Percentiles rank a stretch among this genome's conserved stretches.
Conservation (phyloP, 1,140 invertebrate species). For the Phymastichus coffea region DNA sequence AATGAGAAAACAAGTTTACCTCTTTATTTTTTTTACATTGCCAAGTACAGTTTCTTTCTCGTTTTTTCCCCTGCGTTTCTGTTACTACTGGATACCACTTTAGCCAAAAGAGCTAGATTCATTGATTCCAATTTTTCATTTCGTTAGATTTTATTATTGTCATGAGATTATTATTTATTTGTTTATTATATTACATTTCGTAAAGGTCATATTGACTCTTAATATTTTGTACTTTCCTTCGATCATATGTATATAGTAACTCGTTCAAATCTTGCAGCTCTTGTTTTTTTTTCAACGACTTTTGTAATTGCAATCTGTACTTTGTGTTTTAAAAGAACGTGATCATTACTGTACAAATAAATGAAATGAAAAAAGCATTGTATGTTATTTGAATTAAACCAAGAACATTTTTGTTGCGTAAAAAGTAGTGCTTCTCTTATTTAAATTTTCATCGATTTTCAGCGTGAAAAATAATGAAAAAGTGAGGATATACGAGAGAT, state of each 20-base stretch:
- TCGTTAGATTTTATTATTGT: too few relatives aligned
- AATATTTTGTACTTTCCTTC: slow-evolving; percentile 14
- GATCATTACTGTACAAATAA: slow-evolving; percentile 26
- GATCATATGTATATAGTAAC: slow-evolving; percentile 25
- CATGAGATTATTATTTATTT: too few relatives aligned
- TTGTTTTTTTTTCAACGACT: slow-evolving; percentile 17
- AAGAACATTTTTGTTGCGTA: slow-evolving; percentile 22
- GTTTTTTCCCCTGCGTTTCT: neutral
- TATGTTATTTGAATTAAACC: slow-evolving; percentile 27
- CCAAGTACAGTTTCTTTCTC: neutral
- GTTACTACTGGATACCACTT: neutral
- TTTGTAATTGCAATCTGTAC: slow-evolving; percentile 23
- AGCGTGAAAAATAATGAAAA: neutral
- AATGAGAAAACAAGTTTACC: slow-evolving; percentile 16
- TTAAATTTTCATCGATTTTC: slow-evolving; percentile 16
- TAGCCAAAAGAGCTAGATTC: too few relatives aligned
- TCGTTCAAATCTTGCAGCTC: slow-evolving; percentile 13
- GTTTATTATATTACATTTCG: too few relatives aligned
- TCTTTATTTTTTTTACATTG: slow-evolving; percentile 18
- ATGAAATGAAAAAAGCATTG: slow-evolving; percentile 20
- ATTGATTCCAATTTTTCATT: too few relatives aligned
- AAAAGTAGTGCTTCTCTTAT: slow-evolving; percentile 20
- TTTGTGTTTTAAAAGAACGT: slow-evolving; percentile 23
- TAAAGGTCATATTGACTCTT: too few relatives aligned
- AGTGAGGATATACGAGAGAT: neutral